Conservation (phyloP, 2,888 invertebrate genomes). For the Myopa testacea region DNA sequence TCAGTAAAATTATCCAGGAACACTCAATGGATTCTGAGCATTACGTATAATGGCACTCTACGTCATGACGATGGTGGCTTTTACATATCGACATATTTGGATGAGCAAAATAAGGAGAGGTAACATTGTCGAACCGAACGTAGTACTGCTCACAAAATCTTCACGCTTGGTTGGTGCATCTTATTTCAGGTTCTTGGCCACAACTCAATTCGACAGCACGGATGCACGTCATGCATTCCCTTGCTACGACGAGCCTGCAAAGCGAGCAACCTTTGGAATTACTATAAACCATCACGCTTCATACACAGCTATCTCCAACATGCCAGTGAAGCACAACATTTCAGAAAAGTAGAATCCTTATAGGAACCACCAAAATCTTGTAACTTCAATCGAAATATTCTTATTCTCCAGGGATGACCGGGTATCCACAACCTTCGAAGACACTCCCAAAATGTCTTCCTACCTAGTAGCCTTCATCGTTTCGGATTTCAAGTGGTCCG, state of each 20-base stretch:
- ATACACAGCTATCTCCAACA: constrained; percentile 63
- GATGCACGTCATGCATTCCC: constrained; percentile 79
- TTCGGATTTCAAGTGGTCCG: constrained; percentile 69
- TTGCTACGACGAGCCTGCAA: constrained; percentile 76
- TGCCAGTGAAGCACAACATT: constrained; percentile 70
- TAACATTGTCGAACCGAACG: not conserved
- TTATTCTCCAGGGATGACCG: not conserved
- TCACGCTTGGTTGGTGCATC: not conserved
- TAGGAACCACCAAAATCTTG: not conserved
- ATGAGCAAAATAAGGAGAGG: constrained; percentile 41
- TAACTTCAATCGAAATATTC: not conserved
- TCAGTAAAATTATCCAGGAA: constrained; percentile 49
- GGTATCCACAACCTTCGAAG: constrained; percentile 60
- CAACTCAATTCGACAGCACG: constrained; percentile 78
- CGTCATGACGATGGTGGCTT: constrained; percentile 76
- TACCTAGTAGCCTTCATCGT: constrained; percentile 86
- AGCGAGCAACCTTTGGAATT: constrained; percentile 75
- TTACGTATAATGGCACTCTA: constrained; percentile 72
- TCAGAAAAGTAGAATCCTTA: constrained; percentile 43
- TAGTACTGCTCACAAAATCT: too few relatives aligned
- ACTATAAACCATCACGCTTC: constrained; percentile 57
- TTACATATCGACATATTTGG: constrained; percentile 72
- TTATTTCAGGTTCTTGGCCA: constrained; percentile 68
- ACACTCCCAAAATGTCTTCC: constrained; percentile 76
- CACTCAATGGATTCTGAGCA: constrained; percentile 69